Conservation (phyloP, 2,888 invertebrate species). For the Melanostoma scalare region DNA sequence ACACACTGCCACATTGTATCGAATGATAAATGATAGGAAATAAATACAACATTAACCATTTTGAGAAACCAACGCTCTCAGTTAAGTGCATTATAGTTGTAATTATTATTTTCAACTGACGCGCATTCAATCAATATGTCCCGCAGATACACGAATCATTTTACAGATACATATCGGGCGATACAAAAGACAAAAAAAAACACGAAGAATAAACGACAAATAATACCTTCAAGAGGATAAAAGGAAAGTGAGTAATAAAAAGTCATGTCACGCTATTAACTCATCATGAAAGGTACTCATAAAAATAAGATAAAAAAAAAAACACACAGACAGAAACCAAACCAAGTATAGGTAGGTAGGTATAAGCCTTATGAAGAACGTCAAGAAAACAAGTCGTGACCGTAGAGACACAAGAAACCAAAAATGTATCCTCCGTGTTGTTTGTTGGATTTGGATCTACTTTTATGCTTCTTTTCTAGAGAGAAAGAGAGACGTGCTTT, state of each 20-base stretch:
- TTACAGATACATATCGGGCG: conserved; percentile 19
- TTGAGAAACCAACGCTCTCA: conserved; percentile 6
- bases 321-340: conserved; percentile 10
- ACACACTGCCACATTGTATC: background rate
- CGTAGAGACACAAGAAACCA: conserved; percentile 17
- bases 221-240: conserved; percentile 35
- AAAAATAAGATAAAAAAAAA: background rate
- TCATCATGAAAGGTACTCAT: conserved; percentile 59
- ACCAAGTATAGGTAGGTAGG: background rate
- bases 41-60: conserved; percentile 22
- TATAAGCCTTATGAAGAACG: conserved; percentile 33
- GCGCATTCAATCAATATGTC: conserved; percentile 68
- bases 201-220: conserved; percentile 27
- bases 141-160: conserved; percentile 35
- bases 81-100: conserved; percentile 63
- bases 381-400: conserved; percentile 19
- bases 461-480: conserved; percentile 39
- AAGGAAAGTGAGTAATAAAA: conserved; percentile 64
- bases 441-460: conserved; percentile 24
- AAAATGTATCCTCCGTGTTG: conserved; percentile 51
- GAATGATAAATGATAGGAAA: conserved; percentile 54
- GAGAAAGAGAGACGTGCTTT: conserved; percentile 45
- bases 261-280: conserved; percentile 73
- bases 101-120: conserved; percentile 62
- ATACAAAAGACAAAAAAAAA: background rate